These are phyloP conservation scores for Xanthia icteritia DNA, from an alignment of 2,888 invertebrate genomes.

Conservation along the genomic window DNA sequence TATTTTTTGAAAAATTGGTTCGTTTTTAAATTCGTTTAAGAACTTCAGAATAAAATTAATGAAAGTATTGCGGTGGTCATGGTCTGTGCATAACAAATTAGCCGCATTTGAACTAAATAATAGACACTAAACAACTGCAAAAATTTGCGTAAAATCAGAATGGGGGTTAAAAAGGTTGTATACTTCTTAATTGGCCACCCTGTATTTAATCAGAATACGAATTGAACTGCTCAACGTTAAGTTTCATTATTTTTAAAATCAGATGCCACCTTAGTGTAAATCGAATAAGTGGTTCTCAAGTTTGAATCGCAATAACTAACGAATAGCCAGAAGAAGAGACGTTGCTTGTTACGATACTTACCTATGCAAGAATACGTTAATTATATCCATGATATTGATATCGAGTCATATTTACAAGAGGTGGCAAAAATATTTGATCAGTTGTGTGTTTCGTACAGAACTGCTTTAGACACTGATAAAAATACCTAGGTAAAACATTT, in stretches of 20 bases:
- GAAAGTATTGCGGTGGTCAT: too few relatives aligned
- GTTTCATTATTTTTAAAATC: slow-evolving; percentile 9
- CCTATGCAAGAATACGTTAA: background rate
- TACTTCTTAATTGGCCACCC: too few relatives aligned
- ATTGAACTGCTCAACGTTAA: slow-evolving; percentile 10
- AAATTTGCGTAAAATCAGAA: too few relatives aligned
- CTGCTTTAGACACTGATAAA: background rate
- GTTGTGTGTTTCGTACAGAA: background rate
- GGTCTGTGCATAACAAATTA: too few relatives aligned
- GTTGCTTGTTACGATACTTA: background rate
- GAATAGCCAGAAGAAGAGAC: background rate
- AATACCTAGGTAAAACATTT: background rate
- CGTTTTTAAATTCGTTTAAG: too few relatives aligned
- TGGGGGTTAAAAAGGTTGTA: too few relatives aligned
- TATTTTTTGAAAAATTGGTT: too few relatives aligned
- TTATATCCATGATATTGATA: background rate
- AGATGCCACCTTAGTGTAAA: background rate
- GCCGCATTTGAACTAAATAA: too few relatives aligned
- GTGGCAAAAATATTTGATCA: background rate
- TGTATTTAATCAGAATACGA: slow-evolving; percentile 31
- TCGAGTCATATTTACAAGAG: background rate
- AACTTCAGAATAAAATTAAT: too few relatives aligned
- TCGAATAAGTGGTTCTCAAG: background rate
- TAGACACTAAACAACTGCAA: too few relatives aligned
- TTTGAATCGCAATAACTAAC: background rate